Conservation (phyloP, 2,797 vertebrate genomes). For the Sorex maritimensis region DNA sequence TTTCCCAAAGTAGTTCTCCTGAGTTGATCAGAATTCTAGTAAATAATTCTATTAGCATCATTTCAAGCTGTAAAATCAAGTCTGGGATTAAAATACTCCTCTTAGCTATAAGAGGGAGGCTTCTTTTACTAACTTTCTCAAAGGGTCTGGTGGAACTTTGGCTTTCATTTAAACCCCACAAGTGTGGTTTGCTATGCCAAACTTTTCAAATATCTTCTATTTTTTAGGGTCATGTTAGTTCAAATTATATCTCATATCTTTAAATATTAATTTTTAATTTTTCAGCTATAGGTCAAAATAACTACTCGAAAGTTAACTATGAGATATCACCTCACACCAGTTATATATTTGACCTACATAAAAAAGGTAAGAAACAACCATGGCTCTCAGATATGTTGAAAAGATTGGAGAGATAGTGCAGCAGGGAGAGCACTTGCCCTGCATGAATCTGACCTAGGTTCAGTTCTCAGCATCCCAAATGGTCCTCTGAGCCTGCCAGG, state of each 20-base stretch:
- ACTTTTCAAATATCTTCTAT: not conserved
- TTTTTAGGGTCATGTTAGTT: constrained; percentile 13
- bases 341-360: no score
- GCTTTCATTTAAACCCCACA: constrained; percentile 35
- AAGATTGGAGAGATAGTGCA: no score
- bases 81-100: not conserved
- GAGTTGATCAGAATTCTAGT: constrained; percentile 8
- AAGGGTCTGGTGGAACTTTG: not conserved
- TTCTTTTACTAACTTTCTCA: not conserved
- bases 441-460: no score
- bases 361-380: no score
- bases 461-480: no score
- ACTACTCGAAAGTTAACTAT: constrained; percentile 1
- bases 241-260: not conserved
- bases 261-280: not conserved
- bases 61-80: constrained; percentile 6
- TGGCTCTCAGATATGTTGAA: no score
- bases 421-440: no score
- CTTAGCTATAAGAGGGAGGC: not conserved
- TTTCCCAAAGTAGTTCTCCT: constrained; percentile 12
- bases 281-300: not conserved
- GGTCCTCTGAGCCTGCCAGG: no score
- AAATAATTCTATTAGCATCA: not conserved
- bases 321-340: not conserved
- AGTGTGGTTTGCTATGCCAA: not conserved